These are phyloP conservation scores for Notolepis coatsorum DNA, from an alignment of 2,797 vertebrate genomes.

Conservation along the genomic window DNA sequence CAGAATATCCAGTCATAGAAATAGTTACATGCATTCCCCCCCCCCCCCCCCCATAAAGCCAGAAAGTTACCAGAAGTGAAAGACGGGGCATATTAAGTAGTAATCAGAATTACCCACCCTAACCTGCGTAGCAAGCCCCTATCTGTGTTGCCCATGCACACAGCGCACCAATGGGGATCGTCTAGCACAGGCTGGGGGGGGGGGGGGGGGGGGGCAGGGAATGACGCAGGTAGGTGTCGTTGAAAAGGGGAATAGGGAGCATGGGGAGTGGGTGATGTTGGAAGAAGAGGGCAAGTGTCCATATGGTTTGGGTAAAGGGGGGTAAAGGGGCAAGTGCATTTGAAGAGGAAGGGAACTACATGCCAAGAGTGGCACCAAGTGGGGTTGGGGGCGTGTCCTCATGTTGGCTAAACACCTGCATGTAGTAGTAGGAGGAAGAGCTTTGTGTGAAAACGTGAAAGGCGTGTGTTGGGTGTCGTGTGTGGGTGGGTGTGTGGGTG, in stretches of 20 bases:
- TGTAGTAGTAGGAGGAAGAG: conserved; percentile 35
- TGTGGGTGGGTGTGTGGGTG: conserved; percentile 32
- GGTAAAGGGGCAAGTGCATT: conserved; percentile 64
- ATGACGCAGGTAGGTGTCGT: conserved; percentile 45
- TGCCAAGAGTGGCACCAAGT: conserved; percentile 46
- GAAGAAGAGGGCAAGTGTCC: conserved; percentile 15
- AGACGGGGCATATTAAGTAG: conserved; percentile 67
- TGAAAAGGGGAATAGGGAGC: conserved; percentile 34
- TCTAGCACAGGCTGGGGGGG: conserved; percentile 70
- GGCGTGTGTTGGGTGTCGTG: not conserved
- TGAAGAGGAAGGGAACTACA: conserved; percentile 49
- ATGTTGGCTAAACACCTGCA: conserved; percentile 58
- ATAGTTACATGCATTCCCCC: conserved; percentile 79
- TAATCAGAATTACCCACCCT: conserved; percentile 54
- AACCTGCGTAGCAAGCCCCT: conserved; percentile 66
- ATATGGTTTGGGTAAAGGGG: conserved; percentile 37
- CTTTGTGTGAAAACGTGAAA: conserved; percentile 10
- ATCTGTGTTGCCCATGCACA: conserved; percentile 80
- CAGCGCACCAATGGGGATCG: conserved; percentile 80
- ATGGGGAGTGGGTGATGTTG: conserved; percentile 30
- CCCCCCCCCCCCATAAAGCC: conserved; percentile 64
- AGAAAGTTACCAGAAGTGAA: conserved; percentile 76
- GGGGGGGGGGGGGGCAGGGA: conserved; percentile 53
- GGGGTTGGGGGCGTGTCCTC: conserved; percentile 59
- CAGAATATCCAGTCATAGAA: conserved; percentile 80